A percentile compares a stretch with the other conserved stretches of the same genome.
These are phyloP conservation scores for Papilio glaucus DNA, from an alignment of 1,140 invertebrate genomes.

Conservation along the genomic window DNA sequence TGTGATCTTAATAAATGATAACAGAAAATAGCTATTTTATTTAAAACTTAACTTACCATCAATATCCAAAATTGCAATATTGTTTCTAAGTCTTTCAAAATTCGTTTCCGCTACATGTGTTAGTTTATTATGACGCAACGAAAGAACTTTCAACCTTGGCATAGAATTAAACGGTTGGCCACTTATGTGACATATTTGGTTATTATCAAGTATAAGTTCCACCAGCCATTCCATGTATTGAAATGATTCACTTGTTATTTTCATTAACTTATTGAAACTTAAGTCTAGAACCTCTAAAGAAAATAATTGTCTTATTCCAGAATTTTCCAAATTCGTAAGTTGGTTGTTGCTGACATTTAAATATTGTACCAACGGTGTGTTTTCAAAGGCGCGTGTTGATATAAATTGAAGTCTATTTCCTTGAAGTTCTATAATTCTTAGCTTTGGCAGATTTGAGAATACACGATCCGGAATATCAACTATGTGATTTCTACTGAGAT, in stretches of 20 bases:
- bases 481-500: constrained; percentile 90
- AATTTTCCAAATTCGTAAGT: constrained; percentile 87
- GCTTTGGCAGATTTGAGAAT: constrained; percentile 89
- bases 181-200: constrained; percentile 88
- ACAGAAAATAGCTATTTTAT: not conserved
- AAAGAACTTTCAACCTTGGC: constrained; percentile 91
- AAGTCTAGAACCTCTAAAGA: constrained; percentile 92
- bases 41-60: constrained; percentile 86
- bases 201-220: constrained; percentile 91
- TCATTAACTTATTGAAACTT: constrained; percentile 90
- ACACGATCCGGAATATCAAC: constrained; percentile 88
- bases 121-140: constrained; percentile 91
- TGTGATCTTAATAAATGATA: constrained; percentile 37
- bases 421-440: constrained; percentile 91
- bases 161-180: constrained; percentile 91
- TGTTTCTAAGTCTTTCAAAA: constrained; percentile 89
- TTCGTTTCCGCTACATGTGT: constrained; percentile 89
- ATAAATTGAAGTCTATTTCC: constrained; percentile 90
- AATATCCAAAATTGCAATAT: constrained; percentile 92
- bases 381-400: constrained; percentile 90
- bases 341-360: constrained; percentile 93
- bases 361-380: constrained; percentile 90
- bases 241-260: constrained; percentile 86
- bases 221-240: constrained; percentile 92
- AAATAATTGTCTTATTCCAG: constrained; percentile 87